Percentiles rank a stretch among this genome's conserved stretches.
Conservation (phyloP, 2,888 invertebrate genomes). For the Automeris io region DNA sequence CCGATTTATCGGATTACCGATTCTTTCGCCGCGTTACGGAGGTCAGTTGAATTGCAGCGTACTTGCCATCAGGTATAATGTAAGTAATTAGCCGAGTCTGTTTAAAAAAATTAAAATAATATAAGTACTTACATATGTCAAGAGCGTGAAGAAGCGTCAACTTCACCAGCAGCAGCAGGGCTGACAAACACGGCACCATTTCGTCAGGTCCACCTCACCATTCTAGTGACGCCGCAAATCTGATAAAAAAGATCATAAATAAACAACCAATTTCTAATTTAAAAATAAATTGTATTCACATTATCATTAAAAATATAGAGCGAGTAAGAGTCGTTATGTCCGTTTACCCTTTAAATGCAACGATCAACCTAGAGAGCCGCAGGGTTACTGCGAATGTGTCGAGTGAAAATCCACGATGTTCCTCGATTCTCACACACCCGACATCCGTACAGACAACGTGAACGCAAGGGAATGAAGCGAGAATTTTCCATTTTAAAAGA, state of each 20-base stretch:
- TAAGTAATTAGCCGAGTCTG: background rate
- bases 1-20: too few relatives aligned
- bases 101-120: background rate
- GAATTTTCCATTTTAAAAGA: background rate
- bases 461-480: background rate
- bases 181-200: slow-evolving; percentile 54
- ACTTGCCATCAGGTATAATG: background rate
- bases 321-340: background rate
- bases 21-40: too few relatives aligned
- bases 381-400: background rate
- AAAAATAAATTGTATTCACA: background rate
- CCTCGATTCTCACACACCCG: background rate
- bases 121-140: slow-evolving; percentile 58
- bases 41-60: too few relatives aligned
- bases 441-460: slow-evolving; percentile 2
- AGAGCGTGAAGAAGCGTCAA: slow-evolving; percentile 43
- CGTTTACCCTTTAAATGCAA: background rate
- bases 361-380: background rate
- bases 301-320: background rate
- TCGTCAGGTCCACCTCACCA: slow-evolving; percentile 58
- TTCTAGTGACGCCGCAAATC: slow-evolving; percentile 32
- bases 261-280: background rate
- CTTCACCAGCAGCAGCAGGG: slow-evolving; percentile 42
- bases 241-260: background rate
- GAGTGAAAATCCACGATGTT: background rate